Conservation (phyloP, 2,888 invertebrate genomes). For the Microctonus hyperodae region DNA sequence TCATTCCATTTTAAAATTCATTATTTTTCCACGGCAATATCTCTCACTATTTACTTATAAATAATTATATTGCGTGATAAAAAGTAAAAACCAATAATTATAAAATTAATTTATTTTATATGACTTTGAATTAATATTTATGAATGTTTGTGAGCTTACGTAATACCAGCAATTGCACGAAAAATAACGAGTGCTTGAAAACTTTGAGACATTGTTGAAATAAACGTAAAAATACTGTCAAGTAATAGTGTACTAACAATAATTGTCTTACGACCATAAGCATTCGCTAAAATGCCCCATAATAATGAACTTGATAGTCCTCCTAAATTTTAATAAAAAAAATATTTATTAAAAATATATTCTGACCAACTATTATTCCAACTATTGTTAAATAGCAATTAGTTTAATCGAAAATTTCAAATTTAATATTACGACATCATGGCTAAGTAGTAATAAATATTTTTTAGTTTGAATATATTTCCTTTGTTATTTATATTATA, state of each 20-base stretch:
- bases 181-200: conserved; percentile 69
- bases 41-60: no score
- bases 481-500: no score
- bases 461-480: no score
- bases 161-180: conserved; percentile 72
- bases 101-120: not conserved
- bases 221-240: conserved; percentile 66
- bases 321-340: conserved; percentile 60
- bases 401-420: not conserved
- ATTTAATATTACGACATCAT: no score
- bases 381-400: not conserved
- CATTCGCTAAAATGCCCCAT: conserved; percentile 83
- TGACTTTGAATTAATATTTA: not conserved
- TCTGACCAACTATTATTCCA: not conserved
- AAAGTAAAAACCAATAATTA: conserved; percentile 4
- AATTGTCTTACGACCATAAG: conserved; percentile 72
- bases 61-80: not conserved
- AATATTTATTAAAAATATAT: not conserved
- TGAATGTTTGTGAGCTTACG: conserved; percentile 45
- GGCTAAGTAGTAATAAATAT: no score
- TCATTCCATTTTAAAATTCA: no score
- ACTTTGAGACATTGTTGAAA: conserved; percentile 70
- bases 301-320: conserved; percentile 78
- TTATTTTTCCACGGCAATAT: no score
- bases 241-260: conserved; percentile 65